A percentile compares a stretch with the other conserved stretches of the same genome.
Evolutionary conservation across 2,888 invertebrate genomes (phyloP).

Genomic region (Hecatera dysodea): DNA sequence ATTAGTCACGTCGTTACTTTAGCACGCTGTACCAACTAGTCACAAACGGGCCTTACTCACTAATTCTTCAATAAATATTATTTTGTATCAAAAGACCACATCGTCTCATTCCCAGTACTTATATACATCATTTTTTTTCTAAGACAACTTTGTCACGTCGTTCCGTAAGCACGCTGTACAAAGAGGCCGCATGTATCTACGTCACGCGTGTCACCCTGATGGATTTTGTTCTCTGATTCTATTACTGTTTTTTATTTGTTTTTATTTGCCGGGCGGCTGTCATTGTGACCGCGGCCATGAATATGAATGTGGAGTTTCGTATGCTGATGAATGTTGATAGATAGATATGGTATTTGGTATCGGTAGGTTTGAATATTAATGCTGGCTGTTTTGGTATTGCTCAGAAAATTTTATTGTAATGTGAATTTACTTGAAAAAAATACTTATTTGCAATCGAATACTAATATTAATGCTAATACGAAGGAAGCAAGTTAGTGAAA

Average conservation of each 20-base stretch:
- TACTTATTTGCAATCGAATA: too few relatives aligned
- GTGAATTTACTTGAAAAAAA: too few relatives aligned
- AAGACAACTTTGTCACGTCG: constrained; percentile 16
- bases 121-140: background rate
- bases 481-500: too few relatives aligned
- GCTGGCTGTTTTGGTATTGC: background rate
- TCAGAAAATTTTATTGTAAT: too few relatives aligned
- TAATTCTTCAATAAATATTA: background rate
- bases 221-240: constrained; percentile 88
- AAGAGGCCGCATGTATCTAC: constrained; percentile 71
- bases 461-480: too few relatives aligned
- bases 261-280: constrained; percentile 77
- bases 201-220: constrained; percentile 82
- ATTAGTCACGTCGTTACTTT: too few relatives aligned
- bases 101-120: background rate
- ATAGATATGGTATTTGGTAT: constrained; percentile 10
- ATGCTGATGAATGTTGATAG: constrained; percentile 35
- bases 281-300: constrained; percentile 75
- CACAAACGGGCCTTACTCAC: background rate
- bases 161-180: constrained; percentile 72
- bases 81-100: background rate
- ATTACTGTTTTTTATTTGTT: constrained; percentile 86
- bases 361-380: constrained; percentile 4
- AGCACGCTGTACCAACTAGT: too few relatives aligned
- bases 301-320: constrained; percentile 73